Conservation (phyloP, 1,140 invertebrate genomes). For the Hypsibius dujardini region DNA sequence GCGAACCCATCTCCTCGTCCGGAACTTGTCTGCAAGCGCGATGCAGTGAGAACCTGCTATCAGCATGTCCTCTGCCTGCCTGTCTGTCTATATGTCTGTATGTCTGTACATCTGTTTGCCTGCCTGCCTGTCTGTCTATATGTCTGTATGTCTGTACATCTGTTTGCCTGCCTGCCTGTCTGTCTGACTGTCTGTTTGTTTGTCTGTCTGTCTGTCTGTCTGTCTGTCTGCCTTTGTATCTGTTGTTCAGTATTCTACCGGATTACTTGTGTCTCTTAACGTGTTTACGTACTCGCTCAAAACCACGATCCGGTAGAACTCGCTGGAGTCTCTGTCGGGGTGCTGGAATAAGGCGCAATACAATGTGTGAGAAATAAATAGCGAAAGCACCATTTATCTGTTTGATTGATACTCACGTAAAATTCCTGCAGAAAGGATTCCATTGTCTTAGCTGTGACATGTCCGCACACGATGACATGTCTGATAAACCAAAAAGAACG, state of each 20-base stretch:
- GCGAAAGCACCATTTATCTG: neutral
- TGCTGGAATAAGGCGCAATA: neutral
- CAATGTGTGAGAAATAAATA: neutral
- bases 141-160: too few relatives aligned
- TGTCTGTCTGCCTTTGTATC: too few relatives aligned
- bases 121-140: too few relatives aligned
- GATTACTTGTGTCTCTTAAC: too few relatives aligned
- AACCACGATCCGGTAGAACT: neutral
- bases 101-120: too few relatives aligned
- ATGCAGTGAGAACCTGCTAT: neutral
- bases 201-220: too few relatives aligned
- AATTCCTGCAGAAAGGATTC: constrained; percentile 9
- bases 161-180: too few relatives aligned
- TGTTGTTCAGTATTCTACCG: too few relatives aligned
- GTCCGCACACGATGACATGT: constrained; percentile 6
- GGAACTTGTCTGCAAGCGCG: neutral
- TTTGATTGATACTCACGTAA: neutral
- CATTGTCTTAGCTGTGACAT: neutral
- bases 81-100: too few relatives aligned
- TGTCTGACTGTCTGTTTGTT: too few relatives aligned
- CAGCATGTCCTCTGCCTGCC: neutral
- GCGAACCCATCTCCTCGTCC: neutral
- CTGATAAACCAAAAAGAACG: neutral
- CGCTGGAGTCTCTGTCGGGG: constrained; percentile 1
- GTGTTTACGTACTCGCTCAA: constrained; percentile 4